These are phyloP conservation scores for Bucco capensis DNA, from an alignment of 2,113 vertebrate genomes.

Conservation along the genomic window DNA sequence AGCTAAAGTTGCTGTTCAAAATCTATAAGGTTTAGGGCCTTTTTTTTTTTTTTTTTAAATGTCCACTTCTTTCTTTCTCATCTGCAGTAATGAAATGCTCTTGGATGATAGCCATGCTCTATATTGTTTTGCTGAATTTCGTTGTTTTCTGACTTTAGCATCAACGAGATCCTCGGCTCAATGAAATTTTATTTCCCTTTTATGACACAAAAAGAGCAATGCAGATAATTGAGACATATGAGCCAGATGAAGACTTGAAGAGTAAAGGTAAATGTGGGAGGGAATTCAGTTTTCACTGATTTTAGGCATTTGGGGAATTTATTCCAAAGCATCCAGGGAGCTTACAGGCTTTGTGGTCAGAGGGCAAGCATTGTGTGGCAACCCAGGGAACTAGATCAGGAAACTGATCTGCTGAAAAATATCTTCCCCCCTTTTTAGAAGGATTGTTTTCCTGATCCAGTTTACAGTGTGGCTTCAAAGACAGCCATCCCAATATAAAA, in stretches of 20 bases:
- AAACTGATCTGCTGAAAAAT: background rate
- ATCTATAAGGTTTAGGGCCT: background rate
- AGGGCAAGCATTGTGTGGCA: background rate
- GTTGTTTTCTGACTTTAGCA: conserved; percentile 81
- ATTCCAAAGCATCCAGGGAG: background rate
- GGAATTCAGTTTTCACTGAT: background rate
- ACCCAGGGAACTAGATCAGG: background rate
- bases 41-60: background rate
- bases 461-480: background rate
- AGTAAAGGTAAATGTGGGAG: conserved; percentile 83
- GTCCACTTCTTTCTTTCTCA: conserved; percentile 42
- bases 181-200: conserved; percentile 98
- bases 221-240: conserved; percentile 96
- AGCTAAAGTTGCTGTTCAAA: conserved; percentile 5
- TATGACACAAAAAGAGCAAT: conserved; percentile 94
- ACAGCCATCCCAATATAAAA: background rate
- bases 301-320: background rate
- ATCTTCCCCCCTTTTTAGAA: background rate
- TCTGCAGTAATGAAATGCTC: conserved; percentile 40
- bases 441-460: background rate
- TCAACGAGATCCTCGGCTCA: conserved; percentile 95
- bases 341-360: background rate
- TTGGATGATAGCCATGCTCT: conserved; percentile 1
- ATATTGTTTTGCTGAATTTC: conserved; percentile 55
- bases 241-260: conserved; percentile 89